Conservation (phyloP, 2,797 vertebrate species). For the Hippoglossus hippoglossus region DNA sequence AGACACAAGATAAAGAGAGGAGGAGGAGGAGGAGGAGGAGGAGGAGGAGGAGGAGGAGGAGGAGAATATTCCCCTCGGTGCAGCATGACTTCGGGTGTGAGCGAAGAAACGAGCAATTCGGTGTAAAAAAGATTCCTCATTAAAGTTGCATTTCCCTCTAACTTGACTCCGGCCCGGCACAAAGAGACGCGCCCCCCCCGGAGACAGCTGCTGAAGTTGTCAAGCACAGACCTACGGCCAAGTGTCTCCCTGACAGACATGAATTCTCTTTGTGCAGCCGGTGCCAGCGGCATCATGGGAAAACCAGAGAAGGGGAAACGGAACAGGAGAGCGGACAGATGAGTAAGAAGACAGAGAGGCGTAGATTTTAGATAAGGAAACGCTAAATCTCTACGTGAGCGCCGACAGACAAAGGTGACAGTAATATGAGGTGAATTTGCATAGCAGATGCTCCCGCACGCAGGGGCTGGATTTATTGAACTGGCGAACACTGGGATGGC, state of each 20-base stretch:
- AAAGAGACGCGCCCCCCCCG: background rate
- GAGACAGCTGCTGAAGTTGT: background rate
- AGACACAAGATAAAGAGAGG: background rate
- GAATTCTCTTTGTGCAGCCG: background rate
- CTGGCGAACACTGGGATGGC: constrained; percentile 64
- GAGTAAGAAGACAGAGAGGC: constrained; percentile 15
- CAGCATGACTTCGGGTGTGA: background rate
- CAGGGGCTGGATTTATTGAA: constrained; percentile 62
- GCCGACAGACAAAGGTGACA: constrained; percentile 65
- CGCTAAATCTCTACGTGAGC: constrained; percentile 44
- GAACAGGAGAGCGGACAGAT: background rate
- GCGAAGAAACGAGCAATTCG: background rate
- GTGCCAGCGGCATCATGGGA: background rate
- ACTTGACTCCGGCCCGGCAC: background rate
- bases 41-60: background rate
- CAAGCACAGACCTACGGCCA: background rate
- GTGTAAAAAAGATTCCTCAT: background rate
- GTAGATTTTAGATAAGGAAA: constrained; percentile 39
- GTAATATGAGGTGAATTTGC: constrained; percentile 66
- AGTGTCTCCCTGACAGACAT: background rate
- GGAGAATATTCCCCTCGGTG: background rate
- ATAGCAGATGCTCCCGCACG: constrained; percentile 74
- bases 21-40: background rate
- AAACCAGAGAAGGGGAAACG: background rate
- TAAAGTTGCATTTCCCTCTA: background rate